Percentiles rank a stretch among this genome's conserved stretches.
These are phyloP conservation scores for Caenorhabditis sp. DNA, from an alignment of 2,888 invertebrate species.

Conservation along the genomic window DNA sequence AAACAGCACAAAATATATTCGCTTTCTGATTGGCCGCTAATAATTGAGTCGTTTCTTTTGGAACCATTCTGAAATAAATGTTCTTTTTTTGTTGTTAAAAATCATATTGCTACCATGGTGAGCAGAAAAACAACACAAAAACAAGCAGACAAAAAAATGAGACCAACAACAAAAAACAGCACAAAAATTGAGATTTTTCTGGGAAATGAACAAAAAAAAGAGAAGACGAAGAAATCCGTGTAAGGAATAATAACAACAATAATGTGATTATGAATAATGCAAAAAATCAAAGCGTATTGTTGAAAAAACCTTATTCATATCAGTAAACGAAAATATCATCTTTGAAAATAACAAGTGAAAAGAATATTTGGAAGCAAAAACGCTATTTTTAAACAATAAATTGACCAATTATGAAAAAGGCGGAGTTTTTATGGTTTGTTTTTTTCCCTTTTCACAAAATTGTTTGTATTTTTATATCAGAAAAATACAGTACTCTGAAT, in stretches of 20 bases:
- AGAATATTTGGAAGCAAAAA: too few species aligned
- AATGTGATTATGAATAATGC: not conserved
- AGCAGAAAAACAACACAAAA: too few species aligned
- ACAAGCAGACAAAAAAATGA: not conserved
- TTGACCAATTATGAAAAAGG: too few species aligned
- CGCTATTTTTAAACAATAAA: too few species aligned
- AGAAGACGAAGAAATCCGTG: not conserved
- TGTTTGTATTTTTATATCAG: too few species aligned
- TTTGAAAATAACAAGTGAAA: too few species aligned
- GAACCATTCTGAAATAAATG: not conserved
- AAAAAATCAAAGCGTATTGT: not conserved
- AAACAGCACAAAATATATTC: conserved; percentile 37
- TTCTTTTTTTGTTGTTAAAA: not conserved
- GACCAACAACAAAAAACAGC: not conserved
- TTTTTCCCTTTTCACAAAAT: too few species aligned
- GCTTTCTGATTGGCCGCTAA: conserved; percentile 38
- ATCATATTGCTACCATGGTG: too few species aligned
- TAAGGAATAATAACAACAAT: not conserved
- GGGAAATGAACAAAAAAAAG: not conserved
- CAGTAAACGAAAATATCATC: too few species aligned
- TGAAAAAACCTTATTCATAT: not conserved
- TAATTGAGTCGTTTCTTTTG: conserved; percentile 2
- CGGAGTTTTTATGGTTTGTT: too few species aligned
- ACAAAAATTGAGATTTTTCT: not conserved
- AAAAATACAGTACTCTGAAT: too few species aligned